These are phyloP conservation scores for Liolophura sinensis DNA, from an alignment of 1,140 invertebrate species.

Conservation along the genomic window DNA sequence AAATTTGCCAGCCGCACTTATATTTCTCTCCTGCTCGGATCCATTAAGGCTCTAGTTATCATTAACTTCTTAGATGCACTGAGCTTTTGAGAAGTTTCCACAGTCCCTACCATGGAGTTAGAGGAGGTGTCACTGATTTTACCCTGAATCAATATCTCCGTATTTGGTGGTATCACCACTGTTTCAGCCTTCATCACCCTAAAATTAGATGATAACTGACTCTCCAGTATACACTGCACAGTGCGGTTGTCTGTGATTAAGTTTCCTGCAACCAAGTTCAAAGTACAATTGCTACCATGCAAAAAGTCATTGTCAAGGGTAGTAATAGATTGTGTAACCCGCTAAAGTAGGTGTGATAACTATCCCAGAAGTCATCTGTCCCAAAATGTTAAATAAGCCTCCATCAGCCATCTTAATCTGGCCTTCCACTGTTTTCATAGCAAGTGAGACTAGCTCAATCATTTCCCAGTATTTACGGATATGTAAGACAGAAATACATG, in stretches of 20 bases:
- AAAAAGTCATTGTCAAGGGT: constrained; percentile 10
- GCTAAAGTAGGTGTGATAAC: background rate
- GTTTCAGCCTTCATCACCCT: background rate
- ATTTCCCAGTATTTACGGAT: constrained; percentile 5
- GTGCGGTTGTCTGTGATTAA: background rate
- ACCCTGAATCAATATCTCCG: constrained; percentile 1
- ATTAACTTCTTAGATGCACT: too few species aligned
- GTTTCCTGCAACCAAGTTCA: constrained; percentile 3
- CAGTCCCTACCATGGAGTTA: background rate
- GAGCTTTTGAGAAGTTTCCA: background rate
- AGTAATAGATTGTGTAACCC: background rate
- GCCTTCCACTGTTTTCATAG: background rate
- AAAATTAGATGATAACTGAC: background rate
- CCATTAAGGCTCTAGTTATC: too few species aligned
- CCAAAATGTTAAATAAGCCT: background rate
- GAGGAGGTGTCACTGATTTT: background rate
- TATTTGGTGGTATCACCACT: constrained; percentile 1
- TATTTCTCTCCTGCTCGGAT: too few species aligned
- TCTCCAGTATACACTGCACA: constrained; percentile 2
- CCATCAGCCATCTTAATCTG: constrained; percentile 6
- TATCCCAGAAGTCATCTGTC: background rate
- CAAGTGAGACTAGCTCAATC: background rate
- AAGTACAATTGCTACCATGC: background rate
- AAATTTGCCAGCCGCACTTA: too few species aligned
- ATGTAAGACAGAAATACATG: constrained; percentile 3